These are phyloP conservation scores for Atrichornis clamosus DNA, from an alignment of 2,113 vertebrate species.

Conservation along the genomic window DNA sequence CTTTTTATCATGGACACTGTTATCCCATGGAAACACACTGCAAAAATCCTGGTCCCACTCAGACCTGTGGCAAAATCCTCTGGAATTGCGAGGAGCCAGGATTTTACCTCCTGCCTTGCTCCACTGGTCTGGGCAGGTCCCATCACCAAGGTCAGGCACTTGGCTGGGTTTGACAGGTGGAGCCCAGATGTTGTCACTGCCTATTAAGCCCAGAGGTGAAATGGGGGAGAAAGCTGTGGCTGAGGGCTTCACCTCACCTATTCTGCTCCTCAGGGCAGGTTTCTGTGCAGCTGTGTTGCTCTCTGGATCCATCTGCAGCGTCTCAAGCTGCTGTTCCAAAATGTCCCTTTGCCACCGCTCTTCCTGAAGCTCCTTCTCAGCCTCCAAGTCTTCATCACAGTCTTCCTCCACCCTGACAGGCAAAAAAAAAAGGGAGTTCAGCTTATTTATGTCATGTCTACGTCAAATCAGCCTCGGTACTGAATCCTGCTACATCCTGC, in stretches of 20 bases:
- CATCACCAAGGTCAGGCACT: neutral
- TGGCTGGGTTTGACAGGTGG: neutral
- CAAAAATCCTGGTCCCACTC: neutral
- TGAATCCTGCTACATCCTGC: neutral
- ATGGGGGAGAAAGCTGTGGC: fast-evolving
- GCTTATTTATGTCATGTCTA: neutral
- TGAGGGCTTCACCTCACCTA: constrained; percentile 34
- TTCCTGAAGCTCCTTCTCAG: constrained; percentile 73
- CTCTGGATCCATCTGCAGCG: constrained; percentile 60
- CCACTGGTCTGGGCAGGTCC: neutral
- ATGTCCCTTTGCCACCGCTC: constrained; percentile 38
- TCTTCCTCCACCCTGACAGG: constrained; percentile 72
- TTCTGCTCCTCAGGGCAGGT: neutral
- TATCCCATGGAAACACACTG: neutral
- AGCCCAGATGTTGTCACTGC: neutral
- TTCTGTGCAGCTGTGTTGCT: neutral
- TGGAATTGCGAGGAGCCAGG: neutral
- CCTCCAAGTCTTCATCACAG: constrained; percentile 57
- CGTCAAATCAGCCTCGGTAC: neutral
- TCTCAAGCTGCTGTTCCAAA: constrained; percentile 81
- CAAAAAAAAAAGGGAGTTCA: neutral
- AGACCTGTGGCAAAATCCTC: neutral
- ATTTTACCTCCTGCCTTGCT: neutral
- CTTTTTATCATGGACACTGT: neutral
- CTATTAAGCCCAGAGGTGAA: neutral